phyloP scores from a whole-genome alignment of 2,113 vertebrate genomes.

The Zeus faber region DNA sequence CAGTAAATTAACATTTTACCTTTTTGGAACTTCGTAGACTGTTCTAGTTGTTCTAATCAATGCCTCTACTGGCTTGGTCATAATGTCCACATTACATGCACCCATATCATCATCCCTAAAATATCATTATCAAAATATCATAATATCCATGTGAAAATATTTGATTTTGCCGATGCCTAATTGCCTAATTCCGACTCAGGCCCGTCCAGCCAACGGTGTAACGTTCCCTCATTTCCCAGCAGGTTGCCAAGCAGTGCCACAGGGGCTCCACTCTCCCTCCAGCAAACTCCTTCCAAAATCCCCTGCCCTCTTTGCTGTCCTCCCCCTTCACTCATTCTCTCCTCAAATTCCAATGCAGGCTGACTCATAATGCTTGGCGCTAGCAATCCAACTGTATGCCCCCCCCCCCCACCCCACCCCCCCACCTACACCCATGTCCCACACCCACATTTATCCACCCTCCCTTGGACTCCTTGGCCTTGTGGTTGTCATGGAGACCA shows the following conservation, averaged over 20 bases:
- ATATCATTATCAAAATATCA: too few relatives aligned
- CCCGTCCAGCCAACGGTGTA: too few relatives aligned
- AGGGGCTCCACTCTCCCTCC: not conserved
- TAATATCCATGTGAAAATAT: too few relatives aligned
- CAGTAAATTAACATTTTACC: too few relatives aligned
- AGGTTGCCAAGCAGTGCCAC: not conserved
- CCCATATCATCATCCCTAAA: too few relatives aligned
- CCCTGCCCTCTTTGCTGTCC: constrained; percentile 31
- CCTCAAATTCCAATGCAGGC: constrained; percentile 24
- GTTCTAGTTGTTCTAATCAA: too few relatives aligned
- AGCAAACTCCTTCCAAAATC: constrained; percentile 38
- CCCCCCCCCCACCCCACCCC: constrained; percentile 24
- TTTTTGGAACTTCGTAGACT: too few relatives aligned
- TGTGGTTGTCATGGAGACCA: constrained; percentile 49
- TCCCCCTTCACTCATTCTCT: constrained; percentile 39
- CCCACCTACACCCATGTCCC: constrained; percentile 1
- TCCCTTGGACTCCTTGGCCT: constrained; percentile 27
- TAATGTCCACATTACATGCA: too few relatives aligned
- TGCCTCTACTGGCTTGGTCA: too few relatives aligned
- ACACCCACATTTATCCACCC: constrained; percentile 2
- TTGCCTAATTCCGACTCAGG: too few relatives aligned
- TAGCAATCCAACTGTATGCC: not conserved
- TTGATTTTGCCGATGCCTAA: too few relatives aligned
- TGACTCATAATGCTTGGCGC: constrained; percentile 61
- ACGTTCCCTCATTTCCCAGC: constrained; percentile 13